A percentile compares a stretch with the other conserved stretches of the same genome.
These are phyloP conservation scores for Odontothrips loti DNA, from an alignment of 2,888 invertebrate species.

Conservation along the genomic window DNA sequence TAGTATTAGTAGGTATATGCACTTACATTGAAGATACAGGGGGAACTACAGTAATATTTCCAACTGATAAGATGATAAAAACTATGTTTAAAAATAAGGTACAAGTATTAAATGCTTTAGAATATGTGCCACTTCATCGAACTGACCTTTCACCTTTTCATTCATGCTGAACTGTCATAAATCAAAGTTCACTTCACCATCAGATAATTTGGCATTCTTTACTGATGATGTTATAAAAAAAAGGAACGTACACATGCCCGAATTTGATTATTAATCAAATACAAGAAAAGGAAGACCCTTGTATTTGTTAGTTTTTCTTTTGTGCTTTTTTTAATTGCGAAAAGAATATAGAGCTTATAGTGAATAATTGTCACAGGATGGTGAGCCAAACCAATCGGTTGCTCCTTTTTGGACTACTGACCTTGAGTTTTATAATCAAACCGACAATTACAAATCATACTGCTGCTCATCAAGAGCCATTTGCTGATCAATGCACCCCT, in stretches of 20 bases:
- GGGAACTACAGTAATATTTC: too few species aligned
- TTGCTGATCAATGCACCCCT: constrained; percentile 1
- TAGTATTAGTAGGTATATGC: too few species aligned
- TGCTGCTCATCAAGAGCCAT: background rate
- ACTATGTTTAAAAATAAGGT: too few species aligned
- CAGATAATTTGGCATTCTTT: background rate
- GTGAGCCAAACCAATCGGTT: background rate
- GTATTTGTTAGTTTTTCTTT: background rate
- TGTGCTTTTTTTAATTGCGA: background rate
- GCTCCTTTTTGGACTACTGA: background rate
- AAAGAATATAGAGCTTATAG: background rate
- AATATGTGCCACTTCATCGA: background rate
- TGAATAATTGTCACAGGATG: background rate
- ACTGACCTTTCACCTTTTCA: background rate
- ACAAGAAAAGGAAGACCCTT: too few species aligned
- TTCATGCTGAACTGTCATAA: background rate
- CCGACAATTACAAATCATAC: background rate
- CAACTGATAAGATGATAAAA: too few species aligned
- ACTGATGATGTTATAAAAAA: background rate
- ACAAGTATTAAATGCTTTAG: too few species aligned
- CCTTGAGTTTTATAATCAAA: background rate
- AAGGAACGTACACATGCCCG: background rate
- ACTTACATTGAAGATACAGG: too few species aligned
- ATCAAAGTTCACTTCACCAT: background rate
- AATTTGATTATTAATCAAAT: background rate